Base-by-base conservation (phyloP, 1,140 invertebrate genomes). In the Trichomalopsis sarcophagae region DNA sequence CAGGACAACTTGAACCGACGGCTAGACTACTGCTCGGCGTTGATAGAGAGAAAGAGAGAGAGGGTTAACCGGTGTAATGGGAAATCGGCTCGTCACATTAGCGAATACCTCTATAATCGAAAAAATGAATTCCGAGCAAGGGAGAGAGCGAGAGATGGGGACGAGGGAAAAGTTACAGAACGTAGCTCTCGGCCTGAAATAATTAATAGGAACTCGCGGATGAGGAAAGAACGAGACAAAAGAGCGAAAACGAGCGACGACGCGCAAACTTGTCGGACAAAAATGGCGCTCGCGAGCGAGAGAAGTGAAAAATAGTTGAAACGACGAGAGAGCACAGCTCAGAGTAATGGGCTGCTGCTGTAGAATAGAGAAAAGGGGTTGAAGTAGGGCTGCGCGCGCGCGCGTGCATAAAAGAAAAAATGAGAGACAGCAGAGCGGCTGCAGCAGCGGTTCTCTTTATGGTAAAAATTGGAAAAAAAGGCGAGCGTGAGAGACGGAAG, bases 1-100 rank as follows among this genome's bases (percentile, higher is more conserved):
- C 89, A 88, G 80, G 87, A 88, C 88, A 89, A 91, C 88, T 91
- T 89, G 55, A 62, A n/a, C 55, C 17, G 17, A 62, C 55, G 55
- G 55, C 55, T 21, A n/a, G 55, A 21, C 55, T 62, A 17, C 55
- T n/a, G 21, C 55, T 55, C 17, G 11, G 5, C 50, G 13, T 66
- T 82, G 85, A 86, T 82, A 80, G 80, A 84, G 78, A 77, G 55
- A 77, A 33, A 71, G 17, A 27, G 14, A 71, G 17, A 27, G 14
- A 4, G 47, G 47, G 47, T 50, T 50, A 50, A 4, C 14, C 47
- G 47, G 47, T 62, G 55, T 62, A 62, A 62, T n/a, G 6, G 55
- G 7, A 62, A 62, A 62, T 62, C 55, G 17, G 21, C 55, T n/a
- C 2, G 55, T 62, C 55, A 17, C 55, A 62, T 62, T 62, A 62